Evolutionary conservation across 2,888 invertebrate species (phyloP).

Genomic region (Polyploca ridens): DNA sequence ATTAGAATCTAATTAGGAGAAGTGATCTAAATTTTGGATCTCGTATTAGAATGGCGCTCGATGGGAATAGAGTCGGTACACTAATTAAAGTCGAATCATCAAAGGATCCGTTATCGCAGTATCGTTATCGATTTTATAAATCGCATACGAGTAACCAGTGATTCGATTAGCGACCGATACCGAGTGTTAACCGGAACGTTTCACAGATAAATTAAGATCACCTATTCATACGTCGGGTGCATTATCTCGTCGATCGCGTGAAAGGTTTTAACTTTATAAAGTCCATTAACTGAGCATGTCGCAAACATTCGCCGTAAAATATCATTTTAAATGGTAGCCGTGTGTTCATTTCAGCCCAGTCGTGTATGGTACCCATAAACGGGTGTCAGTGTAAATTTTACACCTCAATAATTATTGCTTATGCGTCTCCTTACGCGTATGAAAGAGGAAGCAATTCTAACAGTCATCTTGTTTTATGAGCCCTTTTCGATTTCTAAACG

Average conservation of each 20-base stretch:
- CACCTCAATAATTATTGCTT: conserved; percentile 69
- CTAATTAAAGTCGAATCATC: conserved; percentile 55
- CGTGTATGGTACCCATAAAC: conserved; percentile 56
- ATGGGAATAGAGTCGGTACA: conserved; percentile 46
- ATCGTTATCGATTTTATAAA: conserved; percentile 66
- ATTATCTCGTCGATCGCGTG: conserved; percentile 71
- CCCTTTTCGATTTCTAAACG: conserved; percentile 66
- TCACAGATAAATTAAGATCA: conserved; percentile 80
- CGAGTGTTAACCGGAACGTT: conserved; percentile 73
- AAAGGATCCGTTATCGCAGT: conserved; percentile 60
- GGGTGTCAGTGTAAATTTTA: conserved; percentile 74
- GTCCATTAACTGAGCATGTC: conserved; percentile 73
- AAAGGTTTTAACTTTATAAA: conserved; percentile 70
- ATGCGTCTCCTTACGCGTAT: conserved; percentile 51
- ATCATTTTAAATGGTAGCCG: conserved; percentile 55
- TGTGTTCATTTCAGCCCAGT: conserved; percentile 35
- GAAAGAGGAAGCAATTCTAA: conserved; percentile 70
- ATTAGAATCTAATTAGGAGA: conserved; percentile 34
- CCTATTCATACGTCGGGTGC: conserved; percentile 77
- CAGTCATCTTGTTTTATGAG: conserved; percentile 68
- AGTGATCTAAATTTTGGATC: conserved; percentile 40
- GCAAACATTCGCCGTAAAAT: conserved; percentile 66
- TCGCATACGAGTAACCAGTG: conserved; percentile 67
- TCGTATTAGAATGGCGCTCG: conserved; percentile 30
- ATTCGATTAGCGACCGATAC: conserved; percentile 73